Conservation (phyloP, 2,888 invertebrate genomes). For the Protula sp. region DNA sequence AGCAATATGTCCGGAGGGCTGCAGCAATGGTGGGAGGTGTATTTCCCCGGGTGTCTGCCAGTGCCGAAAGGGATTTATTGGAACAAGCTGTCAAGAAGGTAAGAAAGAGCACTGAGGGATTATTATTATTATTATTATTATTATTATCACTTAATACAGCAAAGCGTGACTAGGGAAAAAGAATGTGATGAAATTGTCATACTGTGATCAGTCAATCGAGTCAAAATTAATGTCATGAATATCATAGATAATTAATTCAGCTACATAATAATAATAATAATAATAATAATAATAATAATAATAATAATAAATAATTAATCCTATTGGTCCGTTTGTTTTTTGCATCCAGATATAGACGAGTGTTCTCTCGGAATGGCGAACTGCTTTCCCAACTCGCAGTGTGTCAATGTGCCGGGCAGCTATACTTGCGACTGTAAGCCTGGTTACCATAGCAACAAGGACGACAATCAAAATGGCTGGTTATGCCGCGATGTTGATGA, state of each 20-base stretch:
- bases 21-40: constrained; percentile 79
- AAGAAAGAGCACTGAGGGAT: too few species aligned
- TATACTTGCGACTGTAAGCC: constrained; percentile 61
- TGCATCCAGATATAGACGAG: constrained; percentile 69
- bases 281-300: too few species aligned
- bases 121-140: too few species aligned
- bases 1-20: constrained; percentile 76
- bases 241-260: too few species aligned
- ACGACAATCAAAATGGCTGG: constrained; percentile 38
- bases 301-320: too few species aligned
- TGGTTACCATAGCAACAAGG: constrained; percentile 62
- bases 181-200: too few species aligned
- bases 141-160: too few species aligned
- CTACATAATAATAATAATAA: too few species aligned
- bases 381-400: constrained; percentile 71
- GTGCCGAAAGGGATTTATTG: constrained; percentile 76
- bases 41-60: constrained; percentile 70
- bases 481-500: constrained; percentile 70
- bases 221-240: too few species aligned
- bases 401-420: constrained; percentile 74
- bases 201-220: too few species aligned
- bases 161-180: too few species aligned
- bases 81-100: constrained; percentile 72
- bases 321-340: too few species aligned
- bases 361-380: constrained; percentile 67